phyloP scores from a whole-genome alignment of 2,797 vertebrate species.

The Eulemur coronatus region DNA sequence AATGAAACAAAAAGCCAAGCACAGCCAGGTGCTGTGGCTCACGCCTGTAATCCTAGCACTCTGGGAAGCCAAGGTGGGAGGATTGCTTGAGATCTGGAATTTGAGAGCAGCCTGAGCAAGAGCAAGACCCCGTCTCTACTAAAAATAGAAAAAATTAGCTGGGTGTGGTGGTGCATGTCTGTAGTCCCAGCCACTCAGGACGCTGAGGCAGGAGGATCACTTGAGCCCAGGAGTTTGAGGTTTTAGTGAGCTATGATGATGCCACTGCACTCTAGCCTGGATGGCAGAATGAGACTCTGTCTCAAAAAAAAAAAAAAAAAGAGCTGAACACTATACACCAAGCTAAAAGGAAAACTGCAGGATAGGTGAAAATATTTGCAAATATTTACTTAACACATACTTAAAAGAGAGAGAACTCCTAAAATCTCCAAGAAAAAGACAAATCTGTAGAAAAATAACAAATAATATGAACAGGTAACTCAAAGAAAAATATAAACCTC shows the following conservation, averaged over 20 bases:
- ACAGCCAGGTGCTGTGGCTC: background rate
- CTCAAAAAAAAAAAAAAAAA: background rate
- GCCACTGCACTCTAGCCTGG: background rate
- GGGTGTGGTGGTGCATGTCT: background rate
- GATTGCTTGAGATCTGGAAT: background rate
- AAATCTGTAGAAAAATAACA: background rate
- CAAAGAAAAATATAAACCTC: background rate
- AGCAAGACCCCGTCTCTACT: background rate
- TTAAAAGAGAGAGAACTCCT: background rate
- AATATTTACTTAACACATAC: constrained; percentile 31
- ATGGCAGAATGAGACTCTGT: background rate
- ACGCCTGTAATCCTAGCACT: background rate
- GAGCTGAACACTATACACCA: background rate
- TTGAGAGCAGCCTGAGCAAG: background rate
- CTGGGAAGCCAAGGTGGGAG: background rate
- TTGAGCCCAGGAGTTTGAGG: background rate
- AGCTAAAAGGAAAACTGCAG: background rate
- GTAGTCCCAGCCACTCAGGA: background rate
- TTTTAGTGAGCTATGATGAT: background rate
- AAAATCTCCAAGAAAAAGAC: background rate
- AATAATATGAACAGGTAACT: background rate
- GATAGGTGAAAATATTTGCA: constrained; percentile 21
- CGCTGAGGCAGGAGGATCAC: background rate
- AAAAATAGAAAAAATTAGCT: background rate
- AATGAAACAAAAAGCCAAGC: background rate